phyloP scores from a whole-genome alignment of 1,140 invertebrate genomes.

The Euura saliciscinereae region DNA sequence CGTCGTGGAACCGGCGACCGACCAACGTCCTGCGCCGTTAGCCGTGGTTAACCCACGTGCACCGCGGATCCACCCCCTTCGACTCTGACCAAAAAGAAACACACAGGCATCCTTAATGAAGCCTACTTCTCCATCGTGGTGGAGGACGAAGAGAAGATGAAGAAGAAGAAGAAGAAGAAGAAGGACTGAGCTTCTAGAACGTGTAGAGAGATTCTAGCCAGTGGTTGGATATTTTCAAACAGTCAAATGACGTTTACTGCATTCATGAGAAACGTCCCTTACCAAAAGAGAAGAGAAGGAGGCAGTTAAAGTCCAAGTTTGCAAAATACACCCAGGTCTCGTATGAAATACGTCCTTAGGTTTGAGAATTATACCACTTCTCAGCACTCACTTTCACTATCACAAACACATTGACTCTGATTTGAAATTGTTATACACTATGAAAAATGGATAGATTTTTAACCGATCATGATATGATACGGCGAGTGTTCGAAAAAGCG shows the following conservation, averaged over 20 bases:
- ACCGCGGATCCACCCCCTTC: constrained; percentile 8
- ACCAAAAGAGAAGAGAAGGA: neutral
- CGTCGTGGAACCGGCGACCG: constrained; percentile 23
- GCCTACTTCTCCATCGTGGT: constrained; percentile 9
- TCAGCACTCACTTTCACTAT: no score
- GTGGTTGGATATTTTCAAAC: no score
- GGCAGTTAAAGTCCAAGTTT: neutral
- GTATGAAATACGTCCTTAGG: neutral
- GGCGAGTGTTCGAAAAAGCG: no score
- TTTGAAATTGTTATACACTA: no score
- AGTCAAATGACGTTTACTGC: no score
- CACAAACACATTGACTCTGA: no score
- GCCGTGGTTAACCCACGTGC: neutral
- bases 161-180: neutral
- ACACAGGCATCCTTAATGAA: constrained; percentile 49
- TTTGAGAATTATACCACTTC: no score
- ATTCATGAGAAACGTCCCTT: no score
- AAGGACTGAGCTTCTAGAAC: neutral
- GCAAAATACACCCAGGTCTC: neutral
- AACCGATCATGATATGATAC: no score
- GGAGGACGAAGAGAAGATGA: neutral
- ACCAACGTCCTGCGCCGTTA: neutral
- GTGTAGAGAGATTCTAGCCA: neutral
- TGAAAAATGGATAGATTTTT: no score
- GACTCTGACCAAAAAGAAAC: constrained; percentile 35